Conservation (phyloP, 2,797 vertebrate genomes). For the Alcedo quadribrachys region DNA sequence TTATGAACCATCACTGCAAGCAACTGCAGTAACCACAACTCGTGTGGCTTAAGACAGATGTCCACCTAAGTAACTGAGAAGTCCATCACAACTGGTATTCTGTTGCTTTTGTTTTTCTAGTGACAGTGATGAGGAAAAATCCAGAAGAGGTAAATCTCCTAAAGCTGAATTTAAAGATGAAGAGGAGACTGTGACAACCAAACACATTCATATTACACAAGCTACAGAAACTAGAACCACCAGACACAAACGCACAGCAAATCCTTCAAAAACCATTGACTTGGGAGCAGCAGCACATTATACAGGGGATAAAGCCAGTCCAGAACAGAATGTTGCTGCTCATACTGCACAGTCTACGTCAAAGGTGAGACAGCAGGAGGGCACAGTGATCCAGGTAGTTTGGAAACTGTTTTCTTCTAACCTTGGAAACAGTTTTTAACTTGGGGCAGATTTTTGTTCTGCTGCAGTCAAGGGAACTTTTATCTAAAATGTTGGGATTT, state of each 20-base stretch:
- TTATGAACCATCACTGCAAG: not conserved
- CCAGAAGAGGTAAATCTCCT: conserved; percentile 85
- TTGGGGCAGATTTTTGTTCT: not conserved
- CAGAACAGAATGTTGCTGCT: conserved; percentile 78
- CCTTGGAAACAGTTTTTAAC: not conserved
- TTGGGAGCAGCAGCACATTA: conserved; percentile 95
- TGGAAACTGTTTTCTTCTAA: not conserved
- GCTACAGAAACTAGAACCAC: conserved; percentile 94
- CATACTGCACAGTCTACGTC: conserved; percentile 71
- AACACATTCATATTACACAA: conserved; percentile 93
- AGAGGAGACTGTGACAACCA: conserved; percentile 94
- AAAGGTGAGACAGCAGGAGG: conserved; percentile 79
- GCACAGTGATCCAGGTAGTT: not conserved
- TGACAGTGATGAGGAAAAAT: conserved; percentile 89
- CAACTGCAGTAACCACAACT: not conserved
- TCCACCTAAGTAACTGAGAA: not conserved
- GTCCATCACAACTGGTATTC: not conserved
- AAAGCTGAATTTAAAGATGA: conserved; percentile 94
- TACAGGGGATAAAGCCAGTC: conserved; percentile 86
- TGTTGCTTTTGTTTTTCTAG: conserved; percentile 78
- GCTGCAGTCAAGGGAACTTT: not conserved
- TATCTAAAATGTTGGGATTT: not conserved
- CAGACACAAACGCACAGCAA: conserved; percentile 89
- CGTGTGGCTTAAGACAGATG: not conserved
- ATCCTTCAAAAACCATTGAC: conserved; percentile 94